These are phyloP conservation scores for Clarias pachynema DNA, from an alignment of 2,797 vertebrate genomes.

Conservation along the genomic window DNA sequence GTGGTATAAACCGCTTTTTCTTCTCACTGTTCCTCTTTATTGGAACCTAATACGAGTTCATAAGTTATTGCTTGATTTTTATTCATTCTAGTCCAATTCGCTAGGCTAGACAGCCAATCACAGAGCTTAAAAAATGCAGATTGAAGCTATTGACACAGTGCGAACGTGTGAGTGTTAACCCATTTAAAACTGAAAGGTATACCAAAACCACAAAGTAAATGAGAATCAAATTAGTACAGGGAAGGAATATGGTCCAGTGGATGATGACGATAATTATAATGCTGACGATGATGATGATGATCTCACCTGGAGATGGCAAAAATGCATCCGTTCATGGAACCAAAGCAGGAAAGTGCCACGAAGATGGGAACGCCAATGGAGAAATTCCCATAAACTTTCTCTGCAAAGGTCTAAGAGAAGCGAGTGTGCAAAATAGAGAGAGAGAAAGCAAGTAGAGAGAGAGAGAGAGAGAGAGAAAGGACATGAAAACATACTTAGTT, in stretches of 20 bases:
- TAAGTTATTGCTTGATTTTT: background rate
- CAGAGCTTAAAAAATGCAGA: background rate
- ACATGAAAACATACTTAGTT: conserved; percentile 26
- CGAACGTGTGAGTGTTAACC: background rate
- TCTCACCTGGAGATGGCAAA: conserved; percentile 91
- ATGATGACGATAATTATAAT: background rate
- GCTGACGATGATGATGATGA: background rate
- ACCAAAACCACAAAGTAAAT: background rate
- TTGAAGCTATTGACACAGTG: background rate
- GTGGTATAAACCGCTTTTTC: no score
- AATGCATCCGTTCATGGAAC: conserved; percentile 90
- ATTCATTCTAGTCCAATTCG: background rate
- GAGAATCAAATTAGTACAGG: background rate
- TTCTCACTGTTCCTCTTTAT: no score
- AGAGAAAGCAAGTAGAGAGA: background rate
- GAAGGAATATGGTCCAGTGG: background rate
- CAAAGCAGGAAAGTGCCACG: conserved; percentile 92
- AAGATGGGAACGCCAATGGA: conserved; percentile 88
- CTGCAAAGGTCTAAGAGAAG: conserved; percentile 85
- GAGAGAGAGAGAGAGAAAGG: background rate
- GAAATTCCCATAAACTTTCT: conserved; percentile 86
- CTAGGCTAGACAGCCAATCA: background rate
- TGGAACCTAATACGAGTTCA: no score
- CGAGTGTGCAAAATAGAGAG: background rate
- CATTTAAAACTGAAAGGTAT: background rate